Evolutionary conservation across 2,888 invertebrate genomes (phyloP), one percentile per base, ranked within the genome.

Genomic region (Philaethria dido): DNA sequence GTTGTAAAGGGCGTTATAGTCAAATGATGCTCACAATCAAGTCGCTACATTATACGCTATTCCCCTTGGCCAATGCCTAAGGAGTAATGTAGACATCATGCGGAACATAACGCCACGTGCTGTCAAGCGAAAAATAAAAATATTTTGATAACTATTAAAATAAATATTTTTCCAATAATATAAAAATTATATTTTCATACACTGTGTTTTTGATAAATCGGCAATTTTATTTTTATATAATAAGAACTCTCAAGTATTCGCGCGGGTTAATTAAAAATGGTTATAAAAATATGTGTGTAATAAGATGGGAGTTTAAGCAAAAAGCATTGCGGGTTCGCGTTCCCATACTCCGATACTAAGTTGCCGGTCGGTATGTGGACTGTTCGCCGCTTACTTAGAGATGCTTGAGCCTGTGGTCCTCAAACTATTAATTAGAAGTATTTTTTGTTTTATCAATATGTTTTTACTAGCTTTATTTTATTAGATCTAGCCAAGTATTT

Each of bases 221-320:
- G 29, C 29, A 52, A 52, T 52, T 44, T 29, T n/a, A n/a, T n/a
- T 29, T 29, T 18, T 52, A 33, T 33, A 29, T 9, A 52, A 52
- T 33, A 52, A 52, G n/a, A n/a, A n/a, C n/a, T n/a, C 52, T 13
- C 2, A 33, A 33, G 16, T 11, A 18, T 52, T 33, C 52, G 33
- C 52, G 33, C 22, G 20, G 48, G 42, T 47, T 64, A 64, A 64
- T 64, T 64, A 59, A 59, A 64, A 64, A 64, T 59, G 48, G 42
- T 59, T 47, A 64, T 50, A 59, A 64, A 64, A 64, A 59, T 64
- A 57, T 64, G 57, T 42, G 42, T 48, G 64, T 59, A 64, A 64
- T 64, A 39, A 64, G 57, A 64, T 62, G n/a, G 62, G 33, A 14
- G 25, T 14, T 45, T 6, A 18, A 42, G 44, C 25, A 47, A 57